These are phyloP conservation scores for Miltochrista miniata DNA, from an alignment of 2,888 invertebrate species.

Conservation along the genomic window DNA sequence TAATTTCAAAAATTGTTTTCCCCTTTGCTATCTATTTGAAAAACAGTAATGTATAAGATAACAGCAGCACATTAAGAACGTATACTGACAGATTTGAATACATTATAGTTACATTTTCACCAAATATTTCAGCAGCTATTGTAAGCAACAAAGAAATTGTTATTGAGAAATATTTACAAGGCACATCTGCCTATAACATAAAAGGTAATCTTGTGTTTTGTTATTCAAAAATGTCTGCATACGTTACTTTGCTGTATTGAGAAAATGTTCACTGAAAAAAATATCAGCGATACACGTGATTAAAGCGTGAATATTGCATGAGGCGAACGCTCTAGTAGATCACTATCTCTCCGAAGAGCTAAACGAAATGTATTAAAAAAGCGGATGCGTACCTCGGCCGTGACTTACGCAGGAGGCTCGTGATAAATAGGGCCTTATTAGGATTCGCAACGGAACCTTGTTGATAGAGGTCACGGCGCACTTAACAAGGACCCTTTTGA, in stretches of 20 bases:
- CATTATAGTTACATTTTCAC: too few relatives aligned
- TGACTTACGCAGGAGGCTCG: slow-evolving; percentile 20
- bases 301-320: slow-evolving; percentile 31
- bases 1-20: too few relatives aligned
- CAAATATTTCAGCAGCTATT: too few relatives aligned
- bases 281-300: slow-evolving; percentile 14
- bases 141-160: not conserved
- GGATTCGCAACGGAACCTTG: slow-evolving; percentile 30
- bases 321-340: slow-evolving; percentile 15
- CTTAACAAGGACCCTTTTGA: slow-evolving; percentile 18
- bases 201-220: not conserved
- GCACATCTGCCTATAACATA: not conserved
- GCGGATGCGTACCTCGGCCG: slow-evolving; percentile 10
- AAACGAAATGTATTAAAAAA: slow-evolving; percentile 32
- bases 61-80: too few relatives aligned
- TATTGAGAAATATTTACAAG: not conserved
- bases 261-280: slow-evolving; percentile 1
- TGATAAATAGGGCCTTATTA: slow-evolving; percentile 42
- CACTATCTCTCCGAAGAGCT: slow-evolving; percentile 12
- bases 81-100: too few relatives aligned
- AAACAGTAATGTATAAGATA: too few relatives aligned
- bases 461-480: slow-evolving; percentile 31
- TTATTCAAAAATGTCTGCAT: not conserved
- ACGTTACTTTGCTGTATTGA: not conserved
- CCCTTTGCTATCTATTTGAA: too few relatives aligned